phyloP scores from a whole-genome alignment of 2,888 invertebrate species.

The Drosophila yooni region DNA sequence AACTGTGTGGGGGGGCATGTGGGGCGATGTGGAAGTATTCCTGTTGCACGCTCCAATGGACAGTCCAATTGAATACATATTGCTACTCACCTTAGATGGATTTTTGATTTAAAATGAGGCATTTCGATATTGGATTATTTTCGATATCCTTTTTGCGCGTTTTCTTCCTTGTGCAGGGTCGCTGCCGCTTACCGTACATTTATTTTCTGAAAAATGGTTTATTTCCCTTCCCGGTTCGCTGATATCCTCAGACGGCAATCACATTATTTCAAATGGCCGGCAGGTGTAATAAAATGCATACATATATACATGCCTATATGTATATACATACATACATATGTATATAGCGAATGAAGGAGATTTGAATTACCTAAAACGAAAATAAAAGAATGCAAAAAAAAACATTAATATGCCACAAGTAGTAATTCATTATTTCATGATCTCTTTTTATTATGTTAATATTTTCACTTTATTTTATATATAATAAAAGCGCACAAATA shows the following conservation, averaged over 20 bases:
- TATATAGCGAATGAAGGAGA: conserved; percentile 13
- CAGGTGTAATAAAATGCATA: conserved; percentile 13
- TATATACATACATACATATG: not conserved
- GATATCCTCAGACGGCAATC: conserved; percentile 15
- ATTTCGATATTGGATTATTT: conserved; percentile 42
- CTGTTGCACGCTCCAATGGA: conserved; percentile 18
- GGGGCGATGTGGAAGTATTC: not conserved
- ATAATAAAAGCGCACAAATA: not conserved
- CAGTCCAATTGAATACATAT: not conserved
- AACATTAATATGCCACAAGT: not conserved
- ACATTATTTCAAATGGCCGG: conserved; percentile 17
- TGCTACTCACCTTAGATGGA: conserved; percentile 35
- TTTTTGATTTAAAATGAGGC: conserved; percentile 26
- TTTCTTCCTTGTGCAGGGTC: conserved; percentile 52
- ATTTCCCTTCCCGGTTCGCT: conserved; percentile 33
- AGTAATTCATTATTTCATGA: not conserved
- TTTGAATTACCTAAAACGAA: conserved; percentile 30
- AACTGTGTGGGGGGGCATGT: not conserved
- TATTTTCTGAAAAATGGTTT: conserved; percentile 58
- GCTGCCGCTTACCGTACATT: conserved; percentile 63
- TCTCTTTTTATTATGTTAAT: not conserved
- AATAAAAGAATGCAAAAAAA: conserved; percentile 1
- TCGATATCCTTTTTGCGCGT: conserved; percentile 50
- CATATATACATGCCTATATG: conserved; percentile 12
- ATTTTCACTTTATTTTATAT: not conserved